phyloP scores from a whole-genome alignment of 1,140 invertebrate species.

The Venustaconcha ellipsiformis region DNA sequence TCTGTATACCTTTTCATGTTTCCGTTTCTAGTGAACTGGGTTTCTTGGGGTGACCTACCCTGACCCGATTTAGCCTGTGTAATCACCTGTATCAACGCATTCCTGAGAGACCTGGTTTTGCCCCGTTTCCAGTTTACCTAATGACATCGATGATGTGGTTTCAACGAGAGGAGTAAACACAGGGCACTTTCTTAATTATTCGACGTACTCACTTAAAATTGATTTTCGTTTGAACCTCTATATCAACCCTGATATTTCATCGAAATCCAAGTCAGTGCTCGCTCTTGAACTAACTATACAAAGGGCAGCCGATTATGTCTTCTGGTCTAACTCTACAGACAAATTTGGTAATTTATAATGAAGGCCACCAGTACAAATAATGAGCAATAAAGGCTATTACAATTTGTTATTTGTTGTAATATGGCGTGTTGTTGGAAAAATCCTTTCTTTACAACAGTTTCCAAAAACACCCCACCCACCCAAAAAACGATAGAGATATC shows the following conservation, averaged over 20 bases:
- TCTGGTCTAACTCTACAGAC: no score
- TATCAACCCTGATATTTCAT: constrained; percentile 4
- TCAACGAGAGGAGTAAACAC: constrained; percentile 24
- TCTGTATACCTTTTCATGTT: background rate
- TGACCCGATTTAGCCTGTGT: constrained; percentile 27
- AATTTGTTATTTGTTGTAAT: no score
- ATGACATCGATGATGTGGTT: constrained; percentile 23
- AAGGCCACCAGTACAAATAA: no score
- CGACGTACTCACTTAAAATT: constrained; percentile 9
- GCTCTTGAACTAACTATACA: no score
- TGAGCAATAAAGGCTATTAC: no score
- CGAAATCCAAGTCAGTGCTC: no score
- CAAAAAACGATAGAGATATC: no score
- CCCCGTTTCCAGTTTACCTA: constrained; percentile 23
- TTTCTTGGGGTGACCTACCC: constrained; percentile 22
- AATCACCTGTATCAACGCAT: constrained; percentile 26
- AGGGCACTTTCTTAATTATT: constrained; percentile 26
- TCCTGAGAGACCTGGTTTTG: background rate
- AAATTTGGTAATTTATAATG: no score
- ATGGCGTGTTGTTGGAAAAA: no score
- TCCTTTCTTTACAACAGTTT: no score
- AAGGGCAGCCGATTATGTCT: no score
- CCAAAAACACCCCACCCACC: no score
- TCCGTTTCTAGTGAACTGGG: constrained; percentile 16
- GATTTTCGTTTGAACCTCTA: constrained; percentile 27